These are phyloP conservation scores for Globodera ellingtonae DNA, from an alignment of 1,140 invertebrate species.

Conservation along the genomic window DNA sequence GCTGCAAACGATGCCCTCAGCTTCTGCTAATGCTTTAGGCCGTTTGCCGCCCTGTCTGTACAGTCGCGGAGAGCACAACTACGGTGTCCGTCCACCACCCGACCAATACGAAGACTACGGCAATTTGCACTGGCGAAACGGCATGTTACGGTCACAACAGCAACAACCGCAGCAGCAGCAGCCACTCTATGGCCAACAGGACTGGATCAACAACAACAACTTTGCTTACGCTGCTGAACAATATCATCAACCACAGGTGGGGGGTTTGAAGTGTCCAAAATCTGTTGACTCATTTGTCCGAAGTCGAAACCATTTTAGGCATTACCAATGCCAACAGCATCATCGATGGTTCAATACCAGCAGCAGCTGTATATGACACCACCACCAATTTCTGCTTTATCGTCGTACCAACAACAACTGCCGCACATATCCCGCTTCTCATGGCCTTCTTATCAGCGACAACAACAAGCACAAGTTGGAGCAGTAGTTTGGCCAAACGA, in stretches of 20 bases:
- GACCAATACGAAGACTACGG: constrained; percentile 24
- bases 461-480: background rate
- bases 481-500: background rate
- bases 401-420: background rate
- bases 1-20: background rate
- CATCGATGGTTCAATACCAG: background rate
- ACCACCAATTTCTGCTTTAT: background rate
- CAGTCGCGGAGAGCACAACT: constrained; percentile 32
- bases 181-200: constrained; percentile 11
- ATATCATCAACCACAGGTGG: background rate
- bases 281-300: too few relatives aligned
- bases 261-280: too few relatives aligned
- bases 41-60: constrained; percentile 7
- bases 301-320: background rate
- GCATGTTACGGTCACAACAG: constrained; percentile 15
- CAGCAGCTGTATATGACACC: background rate
- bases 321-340: background rate
- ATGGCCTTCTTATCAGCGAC: background rate
- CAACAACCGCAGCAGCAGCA: constrained; percentile 13
- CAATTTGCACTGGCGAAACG: constrained; percentile 14
- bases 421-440: background rate
- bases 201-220: constrained; percentile 22
- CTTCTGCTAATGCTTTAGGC: background rate
- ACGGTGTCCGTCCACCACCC: constrained; percentile 20
- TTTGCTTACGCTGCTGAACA: background rate